Conservation (phyloP, 1,140 invertebrate genomes). For the Drosophila sproati region DNA sequence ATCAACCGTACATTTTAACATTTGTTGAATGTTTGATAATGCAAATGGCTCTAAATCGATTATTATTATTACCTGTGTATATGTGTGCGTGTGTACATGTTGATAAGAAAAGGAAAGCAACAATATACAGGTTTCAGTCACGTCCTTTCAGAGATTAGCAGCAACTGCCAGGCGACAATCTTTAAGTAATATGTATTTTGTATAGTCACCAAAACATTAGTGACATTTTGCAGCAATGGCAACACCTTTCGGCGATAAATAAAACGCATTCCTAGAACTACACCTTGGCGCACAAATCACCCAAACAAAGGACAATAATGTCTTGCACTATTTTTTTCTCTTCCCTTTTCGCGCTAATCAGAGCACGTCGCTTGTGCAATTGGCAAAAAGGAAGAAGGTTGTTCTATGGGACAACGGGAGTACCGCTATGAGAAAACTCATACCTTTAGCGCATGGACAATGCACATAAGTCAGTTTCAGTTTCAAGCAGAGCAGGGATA, state of each 20-base stretch:
- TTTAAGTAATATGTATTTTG: background rate
- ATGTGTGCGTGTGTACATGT: background rate
- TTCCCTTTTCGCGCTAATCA: conserved; percentile 57
- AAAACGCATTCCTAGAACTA: conserved; percentile 35
- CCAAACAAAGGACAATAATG: conserved; percentile 23
- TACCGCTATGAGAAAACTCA: conserved; percentile 36
- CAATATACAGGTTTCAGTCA: conserved; percentile 33
- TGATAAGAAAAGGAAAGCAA: conserved; percentile 25
- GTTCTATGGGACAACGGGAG: background rate
- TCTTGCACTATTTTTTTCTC: conserved; percentile 8
- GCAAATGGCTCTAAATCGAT: conserved; percentile 15
- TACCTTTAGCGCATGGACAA: conserved; percentile 27
- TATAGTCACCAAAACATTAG: conserved; percentile 38
- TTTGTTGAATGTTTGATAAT: conserved; percentile 30
- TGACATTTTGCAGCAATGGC: conserved; percentile 36
- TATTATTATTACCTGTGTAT: conserved; percentile 25
- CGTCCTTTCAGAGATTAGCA: conserved; percentile 7
- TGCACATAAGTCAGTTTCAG: conserved; percentile 28
- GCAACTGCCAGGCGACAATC: conserved; percentile 6
- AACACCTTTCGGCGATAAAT: conserved; percentile 76
- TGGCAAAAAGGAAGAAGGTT: conserved; percentile 57
- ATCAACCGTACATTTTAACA: conserved; percentile 21
- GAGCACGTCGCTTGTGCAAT: conserved; percentile 71
- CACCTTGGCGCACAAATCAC: conserved; percentile 28
- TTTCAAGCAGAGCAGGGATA: background rate